Base-by-base conservation (phyloP, 2,888 invertebrate genomes). In the Petrophora chlorosata region DNA sequence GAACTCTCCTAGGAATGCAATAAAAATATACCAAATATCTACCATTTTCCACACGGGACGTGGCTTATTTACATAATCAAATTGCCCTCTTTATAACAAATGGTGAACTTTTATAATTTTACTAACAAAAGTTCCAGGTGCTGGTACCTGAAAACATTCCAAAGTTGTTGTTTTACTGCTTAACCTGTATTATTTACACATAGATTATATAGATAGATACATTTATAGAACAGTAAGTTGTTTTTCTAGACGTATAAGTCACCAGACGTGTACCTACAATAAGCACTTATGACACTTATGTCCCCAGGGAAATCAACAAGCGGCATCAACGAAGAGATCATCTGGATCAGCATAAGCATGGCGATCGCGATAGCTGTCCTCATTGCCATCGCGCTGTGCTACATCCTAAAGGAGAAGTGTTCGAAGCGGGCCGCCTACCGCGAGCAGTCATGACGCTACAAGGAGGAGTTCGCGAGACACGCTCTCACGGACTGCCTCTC, bases 341-440 rank as follows among this genome's bases (percentile, higher is more conserved):
- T 96, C 75, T 96, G 96, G 96, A 95, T 96, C 70, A 95, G 95
- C 85, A 95, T 96, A 79, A 95, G 95, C 41, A 95, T 96, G 95
- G 95, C 95, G 22, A 94, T 95, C 57, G 94, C 95, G 46, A 96
- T 96, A 64, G 94, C 94, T 4, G 91, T 96, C 2, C 91, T 96
- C 39, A 96, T 96, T 76, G 95, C 95, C 14, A 94, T 96, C 67
- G 96, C 96, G 0, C 88, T 96, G 8, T 96, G 96, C 87, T 96
- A 95, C 81, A 94, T 96, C 59, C 92, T 95, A 58, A 92, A 94
- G 47, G 96, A 96, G 84, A 96, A 96, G 76, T 96, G 95, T 80
- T 92, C 93, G 67, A 95, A 95, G 69, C 90, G 95, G 52, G 54
- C 54, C 34, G 58, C 55, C 2, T 94, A 92, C 72, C 92, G 93